These are phyloP conservation scores for Salarias fasciatus DNA, from an alignment of 2,797 vertebrate genomes.

Conservation along the genomic window DNA sequence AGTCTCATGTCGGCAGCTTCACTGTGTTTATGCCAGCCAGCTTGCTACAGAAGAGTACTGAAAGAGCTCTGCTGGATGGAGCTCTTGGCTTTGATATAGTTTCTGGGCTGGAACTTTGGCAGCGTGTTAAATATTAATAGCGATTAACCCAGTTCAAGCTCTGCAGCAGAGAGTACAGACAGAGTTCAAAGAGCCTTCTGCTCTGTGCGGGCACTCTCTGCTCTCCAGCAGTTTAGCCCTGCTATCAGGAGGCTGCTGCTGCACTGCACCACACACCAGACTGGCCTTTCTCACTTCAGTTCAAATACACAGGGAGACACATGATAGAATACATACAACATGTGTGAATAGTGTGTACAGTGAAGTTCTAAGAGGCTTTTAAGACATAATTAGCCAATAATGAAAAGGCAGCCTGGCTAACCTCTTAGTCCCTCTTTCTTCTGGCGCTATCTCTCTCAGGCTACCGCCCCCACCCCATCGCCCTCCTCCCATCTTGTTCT, in stretches of 20 bases:
- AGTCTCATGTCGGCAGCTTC: constrained; percentile 62
- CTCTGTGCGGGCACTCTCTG: constrained; percentile 79
- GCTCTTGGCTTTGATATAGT: constrained; percentile 85
- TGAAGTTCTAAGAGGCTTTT: constrained; percentile 67
- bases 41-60: constrained; percentile 66
- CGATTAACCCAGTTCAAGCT: constrained; percentile 88
- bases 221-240: constrained; percentile 83
- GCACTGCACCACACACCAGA: constrained; percentile 75
- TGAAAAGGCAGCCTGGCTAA: constrained; percentile 70
- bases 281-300: constrained; percentile 67
- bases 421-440: constrained; percentile 60
- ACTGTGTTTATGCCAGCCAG: constrained; percentile 70
- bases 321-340: constrained; percentile 69
- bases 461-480: constrained; percentile 21
- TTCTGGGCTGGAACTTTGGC: constrained; percentile 84
- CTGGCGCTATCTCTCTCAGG: constrained; percentile 55
- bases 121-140: constrained; percentile 88
- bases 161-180: constrained; percentile 82
- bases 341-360: constrained; percentile 69
- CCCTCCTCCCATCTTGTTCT: constrained; percentile 60
- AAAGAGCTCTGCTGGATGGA: constrained; percentile 76
- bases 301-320: constrained; percentile 60
- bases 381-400: constrained; percentile 78
- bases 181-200: constrained; percentile 86
- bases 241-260: constrained; percentile 78